These are phyloP conservation scores for Catocala sponsa DNA, from an alignment of 2,888 invertebrate species.

Conservation along the genomic window DNA sequence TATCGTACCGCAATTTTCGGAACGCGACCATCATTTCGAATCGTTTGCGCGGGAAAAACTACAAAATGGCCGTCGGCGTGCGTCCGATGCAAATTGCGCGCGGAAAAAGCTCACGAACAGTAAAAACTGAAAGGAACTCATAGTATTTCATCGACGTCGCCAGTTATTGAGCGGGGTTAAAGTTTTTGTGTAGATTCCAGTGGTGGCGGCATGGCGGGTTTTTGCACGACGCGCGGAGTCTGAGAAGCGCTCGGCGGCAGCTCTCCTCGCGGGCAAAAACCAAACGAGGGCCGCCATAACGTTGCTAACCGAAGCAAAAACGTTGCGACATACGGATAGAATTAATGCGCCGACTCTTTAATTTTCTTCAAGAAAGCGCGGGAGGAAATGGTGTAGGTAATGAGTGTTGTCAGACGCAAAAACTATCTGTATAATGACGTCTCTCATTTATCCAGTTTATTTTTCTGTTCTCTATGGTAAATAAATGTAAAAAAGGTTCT, in stretches of 20 bases:
- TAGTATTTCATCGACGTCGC: slow-evolving; percentile 85
- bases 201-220: slow-evolving; percentile 63
- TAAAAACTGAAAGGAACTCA: slow-evolving; percentile 84
- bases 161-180: slow-evolving; percentile 81
- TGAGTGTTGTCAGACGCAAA: slow-evolving; percentile 83
- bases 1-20: slow-evolving; percentile 72
- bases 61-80: slow-evolving; percentile 72
- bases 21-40: slow-evolving; percentile 73
- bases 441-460: slow-evolving; percentile 74
- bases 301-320: slow-evolving; percentile 78
- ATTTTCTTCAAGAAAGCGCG: slow-evolving; percentile 87
- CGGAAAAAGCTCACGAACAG: slow-evolving; percentile 72
- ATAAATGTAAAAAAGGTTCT: slow-evolving; percentile 52
- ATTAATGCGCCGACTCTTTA: slow-evolving; percentile 86
- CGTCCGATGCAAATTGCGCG: slow-evolving; percentile 80
- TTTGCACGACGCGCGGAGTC: slow-evolving; percentile 69
- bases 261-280: slow-evolving; percentile 70
- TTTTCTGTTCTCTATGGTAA: slow-evolving; percentile 60
- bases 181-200: slow-evolving; percentile 80
- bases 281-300: slow-evolving; percentile 74
- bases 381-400: slow-evolving; percentile 84
- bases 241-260: slow-evolving; percentile 77
- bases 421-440: slow-evolving; percentile 80
- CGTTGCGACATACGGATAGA: slow-evolving; percentile 80
- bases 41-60: slow-evolving; percentile 75